phyloP scores from a whole-genome alignment of 2,113 vertebrate species.

The Coturnix japonica region DNA sequence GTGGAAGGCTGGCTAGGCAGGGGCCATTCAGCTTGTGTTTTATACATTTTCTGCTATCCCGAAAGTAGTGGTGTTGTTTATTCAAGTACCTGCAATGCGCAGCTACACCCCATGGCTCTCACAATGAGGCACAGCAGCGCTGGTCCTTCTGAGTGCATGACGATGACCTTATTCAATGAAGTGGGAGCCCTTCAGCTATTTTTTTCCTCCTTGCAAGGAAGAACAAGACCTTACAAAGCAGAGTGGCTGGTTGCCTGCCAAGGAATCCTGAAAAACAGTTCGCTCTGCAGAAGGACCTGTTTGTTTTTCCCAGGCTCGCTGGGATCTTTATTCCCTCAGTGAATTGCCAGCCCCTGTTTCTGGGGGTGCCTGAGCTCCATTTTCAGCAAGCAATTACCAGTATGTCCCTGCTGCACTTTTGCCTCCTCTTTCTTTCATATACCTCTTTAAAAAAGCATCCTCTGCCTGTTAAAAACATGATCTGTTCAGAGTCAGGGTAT shows the following conservation, averaged over 20 bases:
- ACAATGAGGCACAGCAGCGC: neutral
- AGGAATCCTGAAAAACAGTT: slow-evolving; percentile 71
- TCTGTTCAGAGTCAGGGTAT: neutral
- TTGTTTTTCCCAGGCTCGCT: slow-evolving; percentile 74
- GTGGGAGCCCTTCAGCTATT: slow-evolving; percentile 15
- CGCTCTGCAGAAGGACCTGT: slow-evolving; percentile 64
- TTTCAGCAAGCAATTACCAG: neutral
- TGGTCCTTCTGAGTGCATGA: slow-evolving; percentile 26
- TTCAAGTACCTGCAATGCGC: slow-evolving; percentile 56
- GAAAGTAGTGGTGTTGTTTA: slow-evolving; percentile 36
- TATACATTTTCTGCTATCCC: slow-evolving; percentile 12
- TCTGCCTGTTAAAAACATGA: neutral
- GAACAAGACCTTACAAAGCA: slow-evolving; percentile 63
- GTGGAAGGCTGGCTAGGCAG: neutral
- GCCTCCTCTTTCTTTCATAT: neutral
- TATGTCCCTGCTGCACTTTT: neutral
- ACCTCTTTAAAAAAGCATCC: neutral
- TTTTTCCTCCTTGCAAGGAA: slow-evolving; percentile 42
- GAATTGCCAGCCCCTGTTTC: slow-evolving; percentile 49
- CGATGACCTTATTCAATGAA: slow-evolving; percentile 56
- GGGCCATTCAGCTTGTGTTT: slow-evolving; percentile 39
- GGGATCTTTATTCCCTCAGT: slow-evolving; percentile 45
- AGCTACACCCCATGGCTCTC: slow-evolving; percentile 19
- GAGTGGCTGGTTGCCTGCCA: slow-evolving; percentile 67
- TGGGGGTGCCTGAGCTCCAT: slow-evolving; percentile 4